phyloP scores from a whole-genome alignment of 2,797 vertebrate species.

The Cirrhinus molitorella region DNA sequence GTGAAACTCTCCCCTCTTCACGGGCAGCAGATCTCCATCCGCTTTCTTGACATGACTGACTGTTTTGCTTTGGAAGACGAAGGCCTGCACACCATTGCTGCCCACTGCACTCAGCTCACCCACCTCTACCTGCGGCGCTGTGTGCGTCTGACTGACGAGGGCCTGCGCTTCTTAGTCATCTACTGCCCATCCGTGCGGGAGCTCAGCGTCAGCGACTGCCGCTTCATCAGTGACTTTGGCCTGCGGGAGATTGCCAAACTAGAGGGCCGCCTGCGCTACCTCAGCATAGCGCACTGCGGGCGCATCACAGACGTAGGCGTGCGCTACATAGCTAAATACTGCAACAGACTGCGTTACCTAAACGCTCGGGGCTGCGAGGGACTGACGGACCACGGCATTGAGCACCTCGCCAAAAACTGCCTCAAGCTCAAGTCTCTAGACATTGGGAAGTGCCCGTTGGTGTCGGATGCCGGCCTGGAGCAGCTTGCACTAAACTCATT shows the following conservation, averaged over 20 bases:
- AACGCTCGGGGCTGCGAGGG: slow-evolving; percentile 90
- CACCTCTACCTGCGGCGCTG: slow-evolving; percentile 89
- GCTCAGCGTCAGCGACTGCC: slow-evolving; percentile 88
- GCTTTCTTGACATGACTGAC: slow-evolving; percentile 91
- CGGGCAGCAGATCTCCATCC: slow-evolving; percentile 89
- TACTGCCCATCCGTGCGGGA: slow-evolving; percentile 86
- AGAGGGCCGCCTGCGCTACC: slow-evolving; percentile 85
- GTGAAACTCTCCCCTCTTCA: slow-evolving; percentile 89
- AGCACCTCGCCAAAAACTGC: slow-evolving; percentile 91
- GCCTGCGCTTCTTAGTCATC: slow-evolving; percentile 88
- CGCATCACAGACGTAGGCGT: slow-evolving; percentile 88
- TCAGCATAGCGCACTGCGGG: slow-evolving; percentile 88
- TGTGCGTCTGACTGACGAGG: slow-evolving; percentile 87
- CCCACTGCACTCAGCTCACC: slow-evolving; percentile 89
- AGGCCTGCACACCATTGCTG: slow-evolving; percentile 88
- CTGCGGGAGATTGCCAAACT: slow-evolving; percentile 89
- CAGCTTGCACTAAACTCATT: slow-evolving; percentile 89
- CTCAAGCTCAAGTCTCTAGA: slow-evolving; percentile 88
- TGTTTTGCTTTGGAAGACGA: slow-evolving; percentile 91
- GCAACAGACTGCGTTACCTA: slow-evolving; percentile 89
- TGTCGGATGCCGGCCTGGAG: slow-evolving; percentile 87
- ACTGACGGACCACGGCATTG: slow-evolving; percentile 89
- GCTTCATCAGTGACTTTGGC: slow-evolving; percentile 88
- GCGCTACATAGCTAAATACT: slow-evolving; percentile 89
- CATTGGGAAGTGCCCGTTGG: slow-evolving; percentile 90